A percentile compares a stretch with the other conserved stretches of the same genome.
Conservation (phyloP, 2,888 invertebrate genomes). For the Pseudococcus viburni region DNA sequence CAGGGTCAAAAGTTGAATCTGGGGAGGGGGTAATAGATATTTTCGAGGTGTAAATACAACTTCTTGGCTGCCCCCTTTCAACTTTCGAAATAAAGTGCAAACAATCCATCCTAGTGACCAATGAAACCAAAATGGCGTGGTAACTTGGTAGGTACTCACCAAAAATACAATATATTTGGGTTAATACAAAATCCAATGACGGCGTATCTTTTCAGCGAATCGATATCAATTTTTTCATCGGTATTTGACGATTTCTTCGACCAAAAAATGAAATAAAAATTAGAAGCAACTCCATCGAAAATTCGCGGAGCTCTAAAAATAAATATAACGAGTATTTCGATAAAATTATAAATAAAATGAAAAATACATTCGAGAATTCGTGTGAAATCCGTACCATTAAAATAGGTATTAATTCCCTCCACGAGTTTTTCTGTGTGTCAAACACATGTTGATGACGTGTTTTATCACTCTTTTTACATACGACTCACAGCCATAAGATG, state of each 20-base stretch:
- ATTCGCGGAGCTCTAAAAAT: slow-evolving; percentile 38
- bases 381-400: slow-evolving; percentile 9
- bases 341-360: not conserved
- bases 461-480: not conserved
- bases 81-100: no score
- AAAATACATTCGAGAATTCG: not conserved
- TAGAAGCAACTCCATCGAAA: not conserved
- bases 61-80: no score
- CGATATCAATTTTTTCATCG: slow-evolving; percentile 72
- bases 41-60: no score
- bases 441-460: slow-evolving; percentile 30
- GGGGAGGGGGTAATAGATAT: no score
- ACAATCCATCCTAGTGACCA: no score
- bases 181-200: slow-evolving; percentile 77
- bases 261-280: slow-evolving; percentile 56
- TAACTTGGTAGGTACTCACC: slow-evolving; percentile 72
- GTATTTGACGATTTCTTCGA: slow-evolving; percentile 69
- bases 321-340: not conserved
- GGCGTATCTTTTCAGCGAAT: slow-evolving; percentile 75
- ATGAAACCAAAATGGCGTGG: not conserved
- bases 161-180: slow-evolving; percentile 77
- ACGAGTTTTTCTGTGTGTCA: not conserved
- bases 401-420: not conserved
- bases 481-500: not conserved
- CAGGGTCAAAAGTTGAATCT: no score